phyloP scores from a whole-genome alignment of 2,888 invertebrate genomes.

The Thalpophila matura region DNA sequence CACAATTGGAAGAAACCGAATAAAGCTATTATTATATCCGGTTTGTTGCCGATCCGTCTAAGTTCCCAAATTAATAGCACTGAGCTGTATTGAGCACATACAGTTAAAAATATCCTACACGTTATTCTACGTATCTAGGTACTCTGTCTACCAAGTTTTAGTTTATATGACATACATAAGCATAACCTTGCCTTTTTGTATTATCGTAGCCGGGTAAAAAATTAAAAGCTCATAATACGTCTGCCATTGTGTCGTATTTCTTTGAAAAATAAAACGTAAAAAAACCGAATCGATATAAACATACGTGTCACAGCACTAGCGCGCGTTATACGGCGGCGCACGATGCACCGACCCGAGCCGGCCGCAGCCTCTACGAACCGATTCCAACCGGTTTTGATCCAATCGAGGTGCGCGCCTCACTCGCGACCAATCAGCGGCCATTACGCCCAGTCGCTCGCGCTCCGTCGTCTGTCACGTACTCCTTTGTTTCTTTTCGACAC shows the following conservation, averaged over 20 bases:
- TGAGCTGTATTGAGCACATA: slow-evolving; percentile 7
- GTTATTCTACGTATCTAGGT: neutral
- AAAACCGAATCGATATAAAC: slow-evolving; percentile 58
- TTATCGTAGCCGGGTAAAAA: no score
- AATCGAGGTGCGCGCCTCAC: slow-evolving; percentile 82
- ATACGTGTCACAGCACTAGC: slow-evolving; percentile 77
- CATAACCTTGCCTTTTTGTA: no score
- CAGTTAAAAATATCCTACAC: slow-evolving; percentile 48
- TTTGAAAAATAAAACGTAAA: slow-evolving; percentile 20
- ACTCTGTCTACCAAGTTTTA: no score
- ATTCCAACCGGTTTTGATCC: slow-evolving; percentile 85
- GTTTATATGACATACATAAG: no score
- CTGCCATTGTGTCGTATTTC: neutral
- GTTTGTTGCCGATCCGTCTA: slow-evolving; percentile 66
- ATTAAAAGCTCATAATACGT: neutral
- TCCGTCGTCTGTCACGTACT: slow-evolving; percentile 72
- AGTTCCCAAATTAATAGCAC: slow-evolving; percentile 30
- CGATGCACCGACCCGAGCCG: slow-evolving; percentile 85
- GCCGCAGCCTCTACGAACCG: slow-evolving; percentile 84
- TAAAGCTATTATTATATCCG: slow-evolving; percentile 68
- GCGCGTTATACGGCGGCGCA: slow-evolving; percentile 64
- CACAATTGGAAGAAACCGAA: slow-evolving; percentile 73
- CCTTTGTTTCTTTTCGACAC: slow-evolving; percentile 70
- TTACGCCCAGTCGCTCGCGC: slow-evolving; percentile 80
- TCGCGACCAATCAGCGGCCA: slow-evolving; percentile 85